These are phyloP conservation scores for Melitaea athalia DNA, from an alignment of 2,888 invertebrate genomes.

Conservation along the genomic window DNA sequence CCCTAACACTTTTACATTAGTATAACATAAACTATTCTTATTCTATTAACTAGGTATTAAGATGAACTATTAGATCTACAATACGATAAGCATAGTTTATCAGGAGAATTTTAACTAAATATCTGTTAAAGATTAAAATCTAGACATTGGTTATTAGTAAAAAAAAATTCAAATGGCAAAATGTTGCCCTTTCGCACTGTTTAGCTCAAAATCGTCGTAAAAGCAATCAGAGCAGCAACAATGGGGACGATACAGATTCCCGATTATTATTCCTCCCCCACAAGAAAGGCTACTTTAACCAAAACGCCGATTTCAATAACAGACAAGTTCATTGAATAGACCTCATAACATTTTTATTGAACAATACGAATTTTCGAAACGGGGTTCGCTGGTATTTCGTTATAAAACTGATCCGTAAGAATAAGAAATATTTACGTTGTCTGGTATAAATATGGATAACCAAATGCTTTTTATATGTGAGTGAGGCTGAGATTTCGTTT, in stretches of 20 bases:
- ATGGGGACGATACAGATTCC: constrained; percentile 51
- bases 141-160: not conserved
- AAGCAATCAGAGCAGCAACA: constrained; percentile 59
- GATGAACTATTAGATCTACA: too few species aligned
- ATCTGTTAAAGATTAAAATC: too few species aligned
- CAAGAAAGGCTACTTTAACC: constrained; percentile 68
- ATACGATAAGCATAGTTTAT: too few species aligned
- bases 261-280: constrained; percentile 60
- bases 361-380: constrained; percentile 70
- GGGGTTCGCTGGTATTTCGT: constrained; percentile 60
- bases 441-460: constrained; percentile 1
- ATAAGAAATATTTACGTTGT: constrained; percentile 17
- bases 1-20: not conserved
- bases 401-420: constrained; percentile 17
- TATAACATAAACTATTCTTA: too few species aligned
- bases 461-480: too few species aligned
- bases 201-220: constrained; percentile 47
- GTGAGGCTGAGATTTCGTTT: too few species aligned
- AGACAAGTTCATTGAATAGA: constrained; percentile 76
- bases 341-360: constrained; percentile 81
- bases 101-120: not conserved
- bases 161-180: constrained; percentile 24
- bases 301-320: constrained; percentile 77
- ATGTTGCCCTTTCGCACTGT: constrained; percentile 35
- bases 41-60: not conserved